These are phyloP conservation scores for Phragmatobia fuliginosa DNA, from an alignment of 2,888 invertebrate genomes.

Conservation along the genomic window DNA sequence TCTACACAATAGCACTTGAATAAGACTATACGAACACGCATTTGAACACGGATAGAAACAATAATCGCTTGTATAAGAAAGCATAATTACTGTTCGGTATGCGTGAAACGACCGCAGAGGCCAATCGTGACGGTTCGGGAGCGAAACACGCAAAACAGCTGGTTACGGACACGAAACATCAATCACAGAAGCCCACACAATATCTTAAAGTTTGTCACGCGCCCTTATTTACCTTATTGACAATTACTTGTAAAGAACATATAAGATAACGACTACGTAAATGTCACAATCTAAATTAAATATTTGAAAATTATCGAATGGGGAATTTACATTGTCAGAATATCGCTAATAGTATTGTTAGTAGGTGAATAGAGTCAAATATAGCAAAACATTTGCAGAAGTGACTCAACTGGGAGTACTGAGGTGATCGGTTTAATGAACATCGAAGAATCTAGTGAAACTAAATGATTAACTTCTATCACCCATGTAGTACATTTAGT, in stretches of 20 bases:
- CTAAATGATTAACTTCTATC: neutral
- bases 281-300: neutral
- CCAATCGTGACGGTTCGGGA: slow-evolving; percentile 53
- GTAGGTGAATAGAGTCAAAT: neutral
- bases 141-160: slow-evolving; percentile 25
- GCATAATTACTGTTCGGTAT: slow-evolving; percentile 47
- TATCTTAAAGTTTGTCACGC: slow-evolving; percentile 41
- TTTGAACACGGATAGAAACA: slow-evolving; percentile 18
- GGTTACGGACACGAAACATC: slow-evolving; percentile 43
- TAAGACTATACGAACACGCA: slow-evolving; percentile 11
- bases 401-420: neutral
- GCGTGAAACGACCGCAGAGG: slow-evolving; percentile 56
- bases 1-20: slow-evolving; percentile 8
- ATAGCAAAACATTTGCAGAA: neutral
- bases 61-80: slow-evolving; percentile 47
- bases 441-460: too few relatives aligned
- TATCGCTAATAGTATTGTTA: neutral
- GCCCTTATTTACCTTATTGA: slow-evolving; percentile 41
- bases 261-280: neutral
- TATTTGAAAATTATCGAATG: neutral
- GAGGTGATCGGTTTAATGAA: too few relatives aligned
- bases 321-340: neutral
- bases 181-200: slow-evolving; percentile 42
- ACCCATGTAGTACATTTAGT: neutral
- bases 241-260: neutral